Evolutionary conservation across 1,140 invertebrate species (phyloP).

Genomic region (Caenorhabditis tropicalis): DNA sequence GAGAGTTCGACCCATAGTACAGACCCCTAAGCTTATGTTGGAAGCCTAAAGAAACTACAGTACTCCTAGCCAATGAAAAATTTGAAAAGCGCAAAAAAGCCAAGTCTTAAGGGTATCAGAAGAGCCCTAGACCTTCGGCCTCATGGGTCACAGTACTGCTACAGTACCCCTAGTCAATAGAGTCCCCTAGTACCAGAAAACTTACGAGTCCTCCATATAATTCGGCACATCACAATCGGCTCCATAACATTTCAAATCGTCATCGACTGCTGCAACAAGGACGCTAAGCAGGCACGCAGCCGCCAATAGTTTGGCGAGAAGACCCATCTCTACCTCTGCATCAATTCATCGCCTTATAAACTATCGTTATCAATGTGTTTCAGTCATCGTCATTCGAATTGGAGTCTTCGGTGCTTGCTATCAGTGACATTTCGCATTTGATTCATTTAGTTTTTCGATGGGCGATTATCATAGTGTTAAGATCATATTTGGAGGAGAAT

Average conservation of each 20-base stretch:
- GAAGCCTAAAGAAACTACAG: too few species aligned
- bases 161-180: not conserved
- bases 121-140: too few species aligned
- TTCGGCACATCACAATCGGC: not conserved
- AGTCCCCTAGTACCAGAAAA: too few species aligned
- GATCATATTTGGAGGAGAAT: not conserved
- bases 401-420: not conserved
- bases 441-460: not conserved
- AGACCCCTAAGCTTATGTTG: too few species aligned
- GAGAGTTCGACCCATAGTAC: too few species aligned
- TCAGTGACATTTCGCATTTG: conserved; percentile 25
- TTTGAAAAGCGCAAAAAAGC: too few species aligned
- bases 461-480: conserved; percentile 33
- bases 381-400: too few species aligned
- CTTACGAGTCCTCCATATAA: conserved; percentile 32
- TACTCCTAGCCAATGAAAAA: too few species aligned
- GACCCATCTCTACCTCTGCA: not conserved
- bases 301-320: not conserved
- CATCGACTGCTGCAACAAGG: not conserved
- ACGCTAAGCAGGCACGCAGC: not conserved
- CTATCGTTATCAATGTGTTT: conserved; percentile 7
- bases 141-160: too few species aligned
- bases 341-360: not conserved
- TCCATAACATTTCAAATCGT: conserved; percentile 10
- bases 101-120: too few species aligned